Base-by-base conservation (phyloP, 2,113 vertebrate genomes). In the Butastur rufipennis region DNA sequence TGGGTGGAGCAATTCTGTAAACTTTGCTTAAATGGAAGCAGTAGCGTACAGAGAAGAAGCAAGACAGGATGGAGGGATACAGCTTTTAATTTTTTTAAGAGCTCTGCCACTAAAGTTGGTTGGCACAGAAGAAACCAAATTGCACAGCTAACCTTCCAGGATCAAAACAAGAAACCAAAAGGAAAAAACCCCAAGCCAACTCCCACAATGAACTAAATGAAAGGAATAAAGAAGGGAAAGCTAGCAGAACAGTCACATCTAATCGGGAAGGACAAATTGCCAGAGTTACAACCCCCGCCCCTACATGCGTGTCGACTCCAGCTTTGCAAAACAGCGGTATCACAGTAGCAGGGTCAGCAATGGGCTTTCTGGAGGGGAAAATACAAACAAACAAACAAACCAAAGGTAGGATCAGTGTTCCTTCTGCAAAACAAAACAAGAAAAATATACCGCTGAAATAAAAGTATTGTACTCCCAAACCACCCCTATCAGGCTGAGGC, bases 171-270 rank as follows among this genome's bases (percentile, higher is more conserved):
- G 91, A 95, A 96, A 97, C 78, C 0, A 0, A 97, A 95, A 97
- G 90, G 86, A 91, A 93, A 96, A 93, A 95, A 89, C 2, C 93
- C 96, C 97, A 96, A 91, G 96, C 96, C 88, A 93, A 95, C 71
- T 96, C 92, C 93, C 97, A 90, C 81, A 95, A 91, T 4, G 13
- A 95, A 96, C 92, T 97, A 97, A 97, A 96, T 96, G 89, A 97
- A 97, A 97, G 96, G 94, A 97, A 96, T 96, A 97, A 95, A 97
- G 94, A 95, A 92, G 93, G 97, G 95, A 95, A 96, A 97, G 95
- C 97, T 98, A 97, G 97, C 95, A 97, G 93, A 97, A 97, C 97
- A 97, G 96, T 97, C 97, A 97, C 97, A 96, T 96, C 97, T 97
- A 98, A 65, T 94, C 0, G 8, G 96, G 96, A 95, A 97, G 96